Evolutionary conservation across 2,888 invertebrate genomes (phyloP).

Genomic region (Isotomurus palustris): DNA sequence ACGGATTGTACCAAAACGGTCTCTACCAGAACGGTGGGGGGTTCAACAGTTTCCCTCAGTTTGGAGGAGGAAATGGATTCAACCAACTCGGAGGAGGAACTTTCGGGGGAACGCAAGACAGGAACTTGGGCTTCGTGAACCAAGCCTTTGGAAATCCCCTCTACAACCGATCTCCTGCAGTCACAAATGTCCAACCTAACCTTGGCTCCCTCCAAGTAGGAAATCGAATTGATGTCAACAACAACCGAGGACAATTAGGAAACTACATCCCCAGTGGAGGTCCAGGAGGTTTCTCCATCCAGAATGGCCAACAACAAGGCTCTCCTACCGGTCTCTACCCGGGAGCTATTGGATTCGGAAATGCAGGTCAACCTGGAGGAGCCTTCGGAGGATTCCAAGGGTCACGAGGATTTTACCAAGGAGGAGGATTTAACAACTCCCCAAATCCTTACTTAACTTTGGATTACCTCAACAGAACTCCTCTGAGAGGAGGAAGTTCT

Average conservation of each 20-base stretch:
- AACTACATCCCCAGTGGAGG: background rate
- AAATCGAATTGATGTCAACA: background rate
- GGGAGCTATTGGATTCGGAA: background rate
- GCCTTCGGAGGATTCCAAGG: background rate
- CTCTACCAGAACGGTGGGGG: background rate
- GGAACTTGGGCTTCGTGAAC: slow-evolving; percentile 33
- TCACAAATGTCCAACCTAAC: background rate
- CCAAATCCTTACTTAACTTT: background rate
- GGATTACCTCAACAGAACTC: background rate
- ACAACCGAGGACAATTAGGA: background rate
- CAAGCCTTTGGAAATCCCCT: slow-evolving; percentile 32
- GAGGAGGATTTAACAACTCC: background rate
- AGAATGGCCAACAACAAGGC: background rate
- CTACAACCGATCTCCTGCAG: slow-evolving; percentile 3
- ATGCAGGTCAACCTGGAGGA: background rate
- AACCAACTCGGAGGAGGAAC: background rate
- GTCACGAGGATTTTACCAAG: background rate
- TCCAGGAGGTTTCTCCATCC: background rate
- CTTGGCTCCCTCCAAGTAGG: slow-evolving; percentile 1
- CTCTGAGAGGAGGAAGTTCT: background rate
- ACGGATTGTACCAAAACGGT: no score
- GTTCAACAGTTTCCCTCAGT: background rate
- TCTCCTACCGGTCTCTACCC: background rate
- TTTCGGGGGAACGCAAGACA: background rate
- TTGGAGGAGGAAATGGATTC: background rate